These are phyloP conservation scores for Macrotis lagotis DNA, from an alignment of 2,113 vertebrate genomes.

Conservation along the genomic window DNA sequence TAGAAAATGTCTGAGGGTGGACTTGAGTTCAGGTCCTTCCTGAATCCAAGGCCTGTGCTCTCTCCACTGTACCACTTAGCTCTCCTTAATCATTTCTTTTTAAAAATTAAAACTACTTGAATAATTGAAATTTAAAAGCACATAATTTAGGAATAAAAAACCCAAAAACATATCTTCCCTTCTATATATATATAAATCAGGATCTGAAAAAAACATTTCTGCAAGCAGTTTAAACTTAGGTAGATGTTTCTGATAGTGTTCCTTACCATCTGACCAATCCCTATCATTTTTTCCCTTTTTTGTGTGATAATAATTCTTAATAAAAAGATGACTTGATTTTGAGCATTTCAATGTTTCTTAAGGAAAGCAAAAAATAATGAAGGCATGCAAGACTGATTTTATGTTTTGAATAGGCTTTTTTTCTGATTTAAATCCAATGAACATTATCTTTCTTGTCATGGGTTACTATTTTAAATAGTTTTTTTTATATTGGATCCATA, in stretches of 20 bases:
- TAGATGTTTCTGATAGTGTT: neutral
- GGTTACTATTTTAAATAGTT: constrained; percentile 18
- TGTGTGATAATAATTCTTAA: neutral
- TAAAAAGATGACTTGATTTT: neutral
- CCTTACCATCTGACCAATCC: neutral
- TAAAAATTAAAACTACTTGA: neutral
- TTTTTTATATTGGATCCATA: constrained; percentile 2
- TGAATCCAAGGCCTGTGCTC: neutral
- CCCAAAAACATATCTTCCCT: neutral
- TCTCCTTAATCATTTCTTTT: neutral
- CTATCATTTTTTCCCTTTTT: neutral
- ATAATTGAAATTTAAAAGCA: neutral
- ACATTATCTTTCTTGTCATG: neutral
- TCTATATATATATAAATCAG: neutral
- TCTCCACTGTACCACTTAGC: neutral
- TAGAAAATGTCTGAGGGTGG: neutral
- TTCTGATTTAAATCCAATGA: constrained; percentile 12
- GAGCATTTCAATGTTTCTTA: neutral
- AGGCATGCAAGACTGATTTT: neutral
- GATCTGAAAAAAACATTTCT: neutral
- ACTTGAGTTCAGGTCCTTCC: neutral
- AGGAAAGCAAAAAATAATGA: neutral
- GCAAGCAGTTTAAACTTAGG: neutral
- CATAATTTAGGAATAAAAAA: neutral
- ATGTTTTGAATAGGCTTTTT: neutral